These are phyloP conservation scores for Coleophora flavipennella DNA, from an alignment of 2,888 invertebrate genomes.

Conservation along the genomic window DNA sequence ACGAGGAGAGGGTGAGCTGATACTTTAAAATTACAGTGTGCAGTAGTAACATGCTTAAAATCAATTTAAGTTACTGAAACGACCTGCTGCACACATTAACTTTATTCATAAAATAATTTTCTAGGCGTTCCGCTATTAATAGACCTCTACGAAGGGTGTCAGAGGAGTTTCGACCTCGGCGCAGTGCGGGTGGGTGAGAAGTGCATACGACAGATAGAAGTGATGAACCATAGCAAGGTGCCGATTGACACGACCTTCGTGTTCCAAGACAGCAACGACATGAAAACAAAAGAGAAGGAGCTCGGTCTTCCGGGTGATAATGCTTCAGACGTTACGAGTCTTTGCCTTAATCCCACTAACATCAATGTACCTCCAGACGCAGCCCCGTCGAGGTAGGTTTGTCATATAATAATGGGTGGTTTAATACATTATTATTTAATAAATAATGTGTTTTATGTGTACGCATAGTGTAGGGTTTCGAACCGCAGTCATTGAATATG, in stretches of 20 bases:
- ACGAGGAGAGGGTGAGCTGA: conserved; percentile 65
- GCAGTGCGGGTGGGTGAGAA: conserved; percentile 64
- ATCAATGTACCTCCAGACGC: conserved; percentile 13
- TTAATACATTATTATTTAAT: too few species aligned
- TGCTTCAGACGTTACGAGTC: conserved; percentile 48
- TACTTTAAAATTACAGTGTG: neutral
- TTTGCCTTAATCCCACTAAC: conserved; percentile 40
- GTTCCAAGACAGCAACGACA: conserved; percentile 28
- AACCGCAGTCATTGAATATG: too few species aligned
- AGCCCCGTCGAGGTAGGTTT: conserved; percentile 39
- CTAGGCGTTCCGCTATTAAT: conserved; percentile 54
- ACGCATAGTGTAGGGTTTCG: too few species aligned
- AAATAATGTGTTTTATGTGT: too few species aligned
- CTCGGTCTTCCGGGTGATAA: conserved; percentile 23
- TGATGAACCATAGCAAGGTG: conserved; percentile 73
- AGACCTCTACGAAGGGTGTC: conserved; percentile 62
- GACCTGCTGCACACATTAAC: too few species aligned
- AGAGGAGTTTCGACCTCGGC: conserved; percentile 58
- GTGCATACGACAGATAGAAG: conserved; percentile 62
- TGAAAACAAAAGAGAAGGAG: neutral
- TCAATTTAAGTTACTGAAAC: too few species aligned
- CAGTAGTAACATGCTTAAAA: too few species aligned
- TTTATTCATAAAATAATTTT: conserved; percentile 12
- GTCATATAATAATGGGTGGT: too few species aligned
- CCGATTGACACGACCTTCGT: conserved; percentile 67